Evolutionary conservation across 2,888 invertebrate species (phyloP).

Genomic region (Melieria crassipennis): DNA sequence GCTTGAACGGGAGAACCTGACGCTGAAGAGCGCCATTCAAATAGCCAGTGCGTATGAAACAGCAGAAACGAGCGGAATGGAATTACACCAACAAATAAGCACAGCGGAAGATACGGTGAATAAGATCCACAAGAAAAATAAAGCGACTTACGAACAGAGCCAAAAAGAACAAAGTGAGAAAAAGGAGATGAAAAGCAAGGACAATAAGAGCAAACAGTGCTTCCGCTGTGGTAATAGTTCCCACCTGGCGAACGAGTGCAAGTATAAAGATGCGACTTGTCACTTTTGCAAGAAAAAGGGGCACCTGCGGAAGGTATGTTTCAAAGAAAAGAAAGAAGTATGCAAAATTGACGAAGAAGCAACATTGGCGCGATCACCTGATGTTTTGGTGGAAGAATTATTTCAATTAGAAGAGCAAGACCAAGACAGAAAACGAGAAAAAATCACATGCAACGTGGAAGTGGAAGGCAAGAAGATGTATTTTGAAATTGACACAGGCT

Average conservation of each 20-base stretch:
- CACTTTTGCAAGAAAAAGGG: constrained; percentile 34
- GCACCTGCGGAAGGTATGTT: constrained; percentile 31
- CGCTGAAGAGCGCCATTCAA: no score
- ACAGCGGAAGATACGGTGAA: no score
- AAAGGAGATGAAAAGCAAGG: no score
- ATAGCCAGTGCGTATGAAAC: no score
- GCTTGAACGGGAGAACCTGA: no score
- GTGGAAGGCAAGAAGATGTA: constrained; percentile 24
- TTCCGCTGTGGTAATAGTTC: constrained; percentile 30
- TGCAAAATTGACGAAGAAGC: constrained; percentile 31
- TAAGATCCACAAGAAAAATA: no score
- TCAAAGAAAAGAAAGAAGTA: constrained; percentile 32
- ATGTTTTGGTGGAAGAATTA: constrained; percentile 16
- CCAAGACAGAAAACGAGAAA: background rate
- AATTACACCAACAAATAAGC: no score
- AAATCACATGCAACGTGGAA: background rate
- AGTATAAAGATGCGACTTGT: constrained; percentile 31
- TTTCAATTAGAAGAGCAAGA: constrained; percentile 21
- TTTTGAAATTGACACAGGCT: constrained; percentile 29
- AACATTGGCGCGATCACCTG: background rate
- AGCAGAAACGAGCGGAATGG: no score
- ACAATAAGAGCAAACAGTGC: constrained; percentile 19
- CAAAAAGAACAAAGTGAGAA: no score
- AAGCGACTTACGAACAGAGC: no score
- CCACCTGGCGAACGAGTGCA: constrained; percentile 30